Conservation (phyloP, 2,888 invertebrate genomes). For the Physocephala rufipes region DNA sequence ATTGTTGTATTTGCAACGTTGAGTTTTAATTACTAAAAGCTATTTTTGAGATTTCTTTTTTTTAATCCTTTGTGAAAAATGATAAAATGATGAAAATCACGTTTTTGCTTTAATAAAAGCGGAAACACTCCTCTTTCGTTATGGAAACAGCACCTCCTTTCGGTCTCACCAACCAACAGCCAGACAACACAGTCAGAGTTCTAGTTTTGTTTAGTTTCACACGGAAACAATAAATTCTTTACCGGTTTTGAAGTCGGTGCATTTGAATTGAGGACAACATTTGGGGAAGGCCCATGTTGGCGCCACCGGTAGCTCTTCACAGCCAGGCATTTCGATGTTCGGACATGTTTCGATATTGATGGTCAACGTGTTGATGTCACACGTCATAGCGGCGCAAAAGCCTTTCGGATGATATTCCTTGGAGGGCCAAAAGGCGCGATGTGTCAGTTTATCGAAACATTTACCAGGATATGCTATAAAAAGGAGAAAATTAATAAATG, state of each 20-base stretch:
- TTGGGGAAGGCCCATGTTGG: conserved; percentile 62
- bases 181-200: background rate
- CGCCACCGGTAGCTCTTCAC: conserved; percentile 62
- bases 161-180: conserved; percentile 44
- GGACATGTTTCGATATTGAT: conserved; percentile 65
- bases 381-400: conserved; percentile 63
- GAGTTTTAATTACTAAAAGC: too few relatives aligned
- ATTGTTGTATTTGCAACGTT: too few relatives aligned
- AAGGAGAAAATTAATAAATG: conserved; percentile 45
- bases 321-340: conserved; percentile 62
- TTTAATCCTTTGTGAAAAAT: conserved; percentile 27
- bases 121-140: too few relatives aligned
- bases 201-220: conserved; percentile 45
- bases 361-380: conserved; percentile 57
- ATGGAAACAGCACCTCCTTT: too few relatives aligned
- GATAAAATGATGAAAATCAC: conserved; percentile 11
- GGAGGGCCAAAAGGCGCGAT: conserved; percentile 59
- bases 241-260: conserved; percentile 63
- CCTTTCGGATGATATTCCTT: conserved; percentile 65
- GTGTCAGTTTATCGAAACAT: conserved; percentile 63
- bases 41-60: conserved; percentile 20
- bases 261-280: conserved; percentile 63
- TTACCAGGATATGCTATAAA: conserved; percentile 61
- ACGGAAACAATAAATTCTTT: conserved; percentile 59
- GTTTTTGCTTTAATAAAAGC: conserved; percentile 13